These are phyloP conservation scores for Benitochromis conjunctus DNA, from an alignment of 2,113 vertebrate genomes.

Conservation along the genomic window DNA sequence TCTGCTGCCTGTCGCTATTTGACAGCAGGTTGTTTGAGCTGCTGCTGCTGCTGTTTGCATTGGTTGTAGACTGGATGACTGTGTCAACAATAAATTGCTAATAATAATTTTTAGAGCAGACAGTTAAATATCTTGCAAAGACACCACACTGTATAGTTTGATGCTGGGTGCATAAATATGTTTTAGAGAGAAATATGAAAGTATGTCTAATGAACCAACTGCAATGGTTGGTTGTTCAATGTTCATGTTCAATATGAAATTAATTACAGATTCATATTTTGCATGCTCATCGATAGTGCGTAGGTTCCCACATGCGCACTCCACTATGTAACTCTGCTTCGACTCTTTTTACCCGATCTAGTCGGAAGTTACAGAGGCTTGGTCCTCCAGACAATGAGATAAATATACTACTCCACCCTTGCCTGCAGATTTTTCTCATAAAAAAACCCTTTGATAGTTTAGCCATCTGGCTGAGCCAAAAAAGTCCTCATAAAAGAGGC, in stretches of 20 bases:
- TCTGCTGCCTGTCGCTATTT: neutral
- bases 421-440: slow-evolving; percentile 97
- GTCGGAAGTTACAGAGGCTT: slow-evolving; percentile 63
- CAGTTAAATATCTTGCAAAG: neutral
- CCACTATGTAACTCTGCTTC: neutral
- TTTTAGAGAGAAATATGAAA: neutral
- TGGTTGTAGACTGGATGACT: neutral
- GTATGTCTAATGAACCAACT: neutral
- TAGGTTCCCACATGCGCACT: neutral
- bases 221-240: too few species aligned
- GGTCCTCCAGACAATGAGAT: slow-evolving; percentile 76
- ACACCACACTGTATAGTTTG: neutral
- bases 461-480: slow-evolving; percentile 95
- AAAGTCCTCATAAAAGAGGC: slow-evolving; percentile 94
- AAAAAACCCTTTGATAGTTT: slow-evolving; percentile 98
- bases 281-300: neutral
- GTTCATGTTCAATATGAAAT: neutral
- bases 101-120: neutral
- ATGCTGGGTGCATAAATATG: neutral
- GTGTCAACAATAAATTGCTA: neutral
- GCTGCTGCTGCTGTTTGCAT: neutral
- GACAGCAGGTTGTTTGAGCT: slow-evolving; percentile 5
- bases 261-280: neutral
- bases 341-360: neutral
- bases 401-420: slow-evolving; percentile 82